These are phyloP conservation scores for Myocastor coypus DNA, from an alignment of 2,113 vertebrate genomes.

Conservation along the genomic window DNA sequence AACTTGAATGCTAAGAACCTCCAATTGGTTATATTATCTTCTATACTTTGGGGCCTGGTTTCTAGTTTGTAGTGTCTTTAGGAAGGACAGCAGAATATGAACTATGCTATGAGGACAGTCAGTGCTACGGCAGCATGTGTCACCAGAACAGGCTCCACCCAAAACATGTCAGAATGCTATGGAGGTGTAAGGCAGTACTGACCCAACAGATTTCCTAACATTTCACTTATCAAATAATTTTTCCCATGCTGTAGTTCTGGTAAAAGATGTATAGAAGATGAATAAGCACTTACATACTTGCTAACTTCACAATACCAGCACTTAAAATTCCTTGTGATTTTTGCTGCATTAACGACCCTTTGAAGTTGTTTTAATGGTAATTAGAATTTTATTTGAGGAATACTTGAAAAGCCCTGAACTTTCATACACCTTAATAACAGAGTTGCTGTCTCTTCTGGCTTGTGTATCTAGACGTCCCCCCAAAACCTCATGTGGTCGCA, in stretches of 20 bases:
- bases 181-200: background rate
- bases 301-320: background rate
- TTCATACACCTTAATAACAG: too few relatives aligned
- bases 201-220: background rate
- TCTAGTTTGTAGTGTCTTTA: conserved; percentile 1
- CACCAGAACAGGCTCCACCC: background rate
- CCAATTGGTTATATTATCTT: background rate
- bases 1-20: background rate
- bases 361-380: background rate
- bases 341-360: background rate
- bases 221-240: background rate
- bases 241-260: background rate
- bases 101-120: background rate
- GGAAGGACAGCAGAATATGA: background rate
- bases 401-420: background rate
- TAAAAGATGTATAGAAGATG: background rate
- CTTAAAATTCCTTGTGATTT: background rate
- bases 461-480: background rate
- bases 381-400: background rate
- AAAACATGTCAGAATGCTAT: background rate
- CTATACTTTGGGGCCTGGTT: background rate
- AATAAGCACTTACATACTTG: background rate
- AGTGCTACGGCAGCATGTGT: too few relatives aligned
- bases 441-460: background rate
- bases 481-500: background rate